Conservation (phyloP, 1,140 invertebrate genomes). For the Eriosoma lanigerum region DNA sequence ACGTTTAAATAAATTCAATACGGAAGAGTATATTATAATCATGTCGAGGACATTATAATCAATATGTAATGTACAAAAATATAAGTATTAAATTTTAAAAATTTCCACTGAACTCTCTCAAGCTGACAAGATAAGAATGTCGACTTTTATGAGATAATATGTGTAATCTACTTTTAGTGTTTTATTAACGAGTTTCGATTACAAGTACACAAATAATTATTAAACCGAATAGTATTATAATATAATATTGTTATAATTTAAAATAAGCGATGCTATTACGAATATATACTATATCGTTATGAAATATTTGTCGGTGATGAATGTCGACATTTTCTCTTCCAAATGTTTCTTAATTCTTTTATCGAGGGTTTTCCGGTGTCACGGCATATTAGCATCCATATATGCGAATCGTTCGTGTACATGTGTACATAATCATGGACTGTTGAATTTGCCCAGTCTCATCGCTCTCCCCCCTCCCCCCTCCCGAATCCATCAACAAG, state of each 20-base stretch:
- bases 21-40: too few relatives aligned
- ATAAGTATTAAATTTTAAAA: too few relatives aligned
- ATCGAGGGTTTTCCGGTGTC: constrained; percentile 8
- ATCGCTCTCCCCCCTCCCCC: too few relatives aligned
- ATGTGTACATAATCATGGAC: constrained; percentile 8
- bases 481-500: not conserved
- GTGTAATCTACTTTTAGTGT: not conserved
- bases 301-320: not conserved
- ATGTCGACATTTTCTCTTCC: not conserved
- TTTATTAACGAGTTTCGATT: not conserved
- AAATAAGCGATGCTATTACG: not conserved
- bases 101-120: too few relatives aligned
- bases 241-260: not conserved
- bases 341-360: not conserved
- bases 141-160: not conserved
- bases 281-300: not conserved
- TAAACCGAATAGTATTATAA: not conserved
- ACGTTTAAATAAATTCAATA: too few relatives aligned
- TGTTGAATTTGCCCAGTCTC: constrained; percentile 15
- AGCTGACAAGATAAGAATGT: too few relatives aligned
- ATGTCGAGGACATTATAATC: too few relatives aligned
- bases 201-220: not conserved
- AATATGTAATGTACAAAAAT: too few relatives aligned
- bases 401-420: not conserved
- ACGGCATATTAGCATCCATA: constrained; percentile 14